Evolutionary conservation across 2,888 invertebrate species (phyloP), one percentile per base, ranked within the genome.

Genomic region (Morinoia aosen): DNA sequence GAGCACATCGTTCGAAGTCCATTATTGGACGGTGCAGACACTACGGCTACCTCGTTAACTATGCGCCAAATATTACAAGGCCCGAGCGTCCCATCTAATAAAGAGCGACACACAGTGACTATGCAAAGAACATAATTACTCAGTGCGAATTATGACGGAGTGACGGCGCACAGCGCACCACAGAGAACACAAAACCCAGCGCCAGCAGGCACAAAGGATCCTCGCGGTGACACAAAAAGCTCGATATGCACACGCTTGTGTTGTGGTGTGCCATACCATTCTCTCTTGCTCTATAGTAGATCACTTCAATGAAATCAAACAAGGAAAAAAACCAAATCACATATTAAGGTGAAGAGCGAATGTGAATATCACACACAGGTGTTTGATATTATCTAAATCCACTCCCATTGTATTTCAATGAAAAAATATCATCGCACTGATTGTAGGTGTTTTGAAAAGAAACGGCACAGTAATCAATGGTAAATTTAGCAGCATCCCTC

Each of bases 51-150:
- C 76, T 76, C 76, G 76, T 76, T 76, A 76, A 76, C 76, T 33
- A 76, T 33, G 19, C 76, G 33, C 76, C 33, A 33, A 76, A 25
- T 33, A 76, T 76, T 76, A 76, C 25, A 33, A 19, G 19, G 76
- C 76, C 76, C 8, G 25, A 76, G 25, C 25, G 76, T 76, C 25
- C 33, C 76, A 76, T 76, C 76, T 76, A 76, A 76, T 76, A 76
- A 33, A 76, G 76, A 76, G 33, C 76, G 76, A 76, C 76, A 76
- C 76, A 76, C 76, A 76, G 76, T 76, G 76, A 76, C 76, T 76
- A 76, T 25, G 76, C 76, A 90, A 90, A 90, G 90, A 90, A 90
- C 90, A 90, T 90, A 90, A 90, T 90, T 90, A 90, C 90, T 90
- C 12, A 90, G 90, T 39, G 40, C 40, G 40, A 90, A 90, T 90